Conservation (phyloP, 2,888 invertebrate genomes). For the Itoplectis maculator region DNA sequence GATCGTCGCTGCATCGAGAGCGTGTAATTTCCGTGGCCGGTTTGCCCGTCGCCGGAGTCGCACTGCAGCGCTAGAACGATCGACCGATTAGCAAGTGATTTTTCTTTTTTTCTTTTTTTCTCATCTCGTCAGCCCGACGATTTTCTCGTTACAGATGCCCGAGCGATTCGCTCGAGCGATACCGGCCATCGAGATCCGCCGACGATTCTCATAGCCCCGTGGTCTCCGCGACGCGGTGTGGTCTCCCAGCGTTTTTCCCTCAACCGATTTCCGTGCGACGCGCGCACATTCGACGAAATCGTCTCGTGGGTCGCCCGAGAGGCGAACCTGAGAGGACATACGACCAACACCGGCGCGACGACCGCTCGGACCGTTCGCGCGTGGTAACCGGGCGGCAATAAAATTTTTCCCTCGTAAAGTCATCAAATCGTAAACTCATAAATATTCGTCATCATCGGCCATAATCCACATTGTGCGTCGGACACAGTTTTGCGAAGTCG, state of each 20-base stretch:
- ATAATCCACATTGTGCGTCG: constrained; percentile 43
- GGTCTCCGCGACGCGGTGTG: no score
- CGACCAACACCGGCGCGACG: neutral
- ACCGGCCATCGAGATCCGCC: neutral
- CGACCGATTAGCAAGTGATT: constrained; percentile 35
- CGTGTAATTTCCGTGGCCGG: constrained; percentile 58
- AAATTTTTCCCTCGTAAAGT: constrained; percentile 35
- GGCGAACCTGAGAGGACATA: neutral
- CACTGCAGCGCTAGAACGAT: neutral
- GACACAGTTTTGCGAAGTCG: constrained; percentile 27
- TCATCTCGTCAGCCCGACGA: neutral
- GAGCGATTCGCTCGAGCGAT: constrained; percentile 20
- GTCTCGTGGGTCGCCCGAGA: no score
- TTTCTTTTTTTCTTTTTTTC: constrained; percentile 14
- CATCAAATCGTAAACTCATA: constrained; percentile 49
- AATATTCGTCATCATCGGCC: constrained; percentile 52
- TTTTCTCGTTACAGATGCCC: constrained; percentile 20
- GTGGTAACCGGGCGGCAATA: constrained; percentile 30
- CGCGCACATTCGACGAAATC: no score
- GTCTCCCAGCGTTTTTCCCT: no score
- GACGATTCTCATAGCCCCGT: constrained; percentile 13
- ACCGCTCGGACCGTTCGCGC: constrained; percentile 21
- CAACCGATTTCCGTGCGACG: no score
- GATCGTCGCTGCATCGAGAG: constrained; percentile 55
- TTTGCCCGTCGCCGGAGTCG: neutral